Evolutionary conservation across 2,888 invertebrate genomes (phyloP), one percentile per base, ranked within the genome.

Genomic region (Caenorhabditis angaria): DNA sequence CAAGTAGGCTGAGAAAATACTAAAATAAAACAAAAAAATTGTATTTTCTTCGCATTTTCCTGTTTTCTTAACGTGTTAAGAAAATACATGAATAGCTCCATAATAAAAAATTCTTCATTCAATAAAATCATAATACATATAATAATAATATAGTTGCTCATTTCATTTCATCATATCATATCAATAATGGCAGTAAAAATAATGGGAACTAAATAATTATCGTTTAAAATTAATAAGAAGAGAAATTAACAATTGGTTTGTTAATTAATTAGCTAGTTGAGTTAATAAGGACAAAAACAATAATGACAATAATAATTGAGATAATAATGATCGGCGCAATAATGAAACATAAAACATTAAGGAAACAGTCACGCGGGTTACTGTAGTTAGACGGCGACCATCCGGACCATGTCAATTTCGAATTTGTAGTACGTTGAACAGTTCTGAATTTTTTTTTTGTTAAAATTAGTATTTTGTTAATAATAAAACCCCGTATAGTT

Each of bases 271-370:
- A 41, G 50, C 58, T 70, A 69, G n/a, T n/a, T n/a, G 41, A 41
- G 12, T 74, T 61, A 58, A 74, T 70, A 53, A 74, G 69, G 55
- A 74, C 69, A 53, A 74, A 74, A 50, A 82, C 58, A 58, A 82
- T 80, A 47, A 82, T 76, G 3, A 79, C 76, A 35, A 80, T 59
- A 28, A 82, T 76, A 54, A 82, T 76, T 10, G 72, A 71, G 20
- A 79, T 67, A 28, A 82, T 70, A 27, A 82, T 56, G 32, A 79
- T 53, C 12, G 81, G 76, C 29, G 79, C 78, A 25, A 82, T 61
- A 47, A 82, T 61, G 29, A 79, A 81, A 55, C 68, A 81, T 32
- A 81, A 22, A 55, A 81, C 32, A 64, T 78, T 80, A 65, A 81
- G 76, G 63, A 76, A 78, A 70, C 79, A 79, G 60, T 77, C 71